Evolutionary conservation across 2,113 vertebrate species (phyloP), one percentile per base, ranked within the genome.

Genomic region (Chinchilla lanigera): DNA sequence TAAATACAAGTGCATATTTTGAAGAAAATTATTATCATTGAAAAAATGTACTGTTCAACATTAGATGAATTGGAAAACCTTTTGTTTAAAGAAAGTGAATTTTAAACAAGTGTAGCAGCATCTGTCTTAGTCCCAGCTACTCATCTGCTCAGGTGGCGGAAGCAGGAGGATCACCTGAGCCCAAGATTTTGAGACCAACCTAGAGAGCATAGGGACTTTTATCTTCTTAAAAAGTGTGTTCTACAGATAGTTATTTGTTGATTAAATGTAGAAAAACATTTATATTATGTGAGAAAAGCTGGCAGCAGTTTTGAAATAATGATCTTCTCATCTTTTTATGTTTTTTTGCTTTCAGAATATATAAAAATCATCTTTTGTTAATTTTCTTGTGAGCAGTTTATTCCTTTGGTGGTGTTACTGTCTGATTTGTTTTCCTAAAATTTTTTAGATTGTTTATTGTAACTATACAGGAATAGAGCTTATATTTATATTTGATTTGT

Each of bases 401-500:
- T 73, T 85, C 80, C 91, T 75, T 90, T 89, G 14, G 47, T 75
- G 28, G 85, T 81, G 22, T 85, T 96, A 69, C 14, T 52, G 0
- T 81, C 75, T 87, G 61, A 89, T 38, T 54, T 88, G 19, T 86
- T 69, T 95, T 77, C 78, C 52, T 52, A 73, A 85, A 89, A 60
- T 96, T 89, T 94, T 95, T 93, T 50, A 80, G 52, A 41, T 82
- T 94, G 2, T 60, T 89, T 77, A 41, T 75, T 94, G 41, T 56
- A 94, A 17, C 47, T 73, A 0, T 86, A 14, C 22, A 78, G 60
- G 86, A 92, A 44, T 92, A 44, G 3, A 80, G 0, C 47, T 87
- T 20, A 35, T 69, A 20, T 30, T 87, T 20, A 35, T 69, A 20
- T 30, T 24, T 92, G 90, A 94, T 82, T 83, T 65, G 41, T 86